Conservation (phyloP, 2,888 invertebrate genomes). For the Noctua janthina region DNA sequence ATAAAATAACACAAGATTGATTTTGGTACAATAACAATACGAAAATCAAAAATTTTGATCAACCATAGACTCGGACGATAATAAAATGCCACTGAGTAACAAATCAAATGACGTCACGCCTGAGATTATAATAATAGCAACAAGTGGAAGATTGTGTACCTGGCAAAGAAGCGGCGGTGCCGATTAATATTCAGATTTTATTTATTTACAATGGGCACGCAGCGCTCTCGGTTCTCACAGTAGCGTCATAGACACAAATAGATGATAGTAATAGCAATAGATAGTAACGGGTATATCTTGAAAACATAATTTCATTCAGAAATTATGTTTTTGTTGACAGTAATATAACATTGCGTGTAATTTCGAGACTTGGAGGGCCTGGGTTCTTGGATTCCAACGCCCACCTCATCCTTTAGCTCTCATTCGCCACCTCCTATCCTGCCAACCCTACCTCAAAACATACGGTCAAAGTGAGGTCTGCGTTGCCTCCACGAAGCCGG, state of each 20-base stretch:
- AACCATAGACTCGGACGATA: constrained; percentile 10
- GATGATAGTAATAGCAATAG: background rate
- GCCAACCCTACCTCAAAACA: too few relatives aligned
- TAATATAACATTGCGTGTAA: too few relatives aligned
- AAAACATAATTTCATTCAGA: background rate
- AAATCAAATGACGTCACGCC: constrained; percentile 35
- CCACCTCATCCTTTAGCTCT: too few relatives aligned
- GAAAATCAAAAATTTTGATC: background rate
- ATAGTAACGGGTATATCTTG: background rate
- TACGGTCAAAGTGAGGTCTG: too few relatives aligned
- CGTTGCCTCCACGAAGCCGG: too few relatives aligned
- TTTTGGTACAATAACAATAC: background rate
- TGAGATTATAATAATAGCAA: constrained; percentile 50
- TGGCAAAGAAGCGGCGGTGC: background rate
- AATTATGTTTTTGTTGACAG: too few relatives aligned
- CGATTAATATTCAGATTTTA: constrained; percentile 30
- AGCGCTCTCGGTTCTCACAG: background rate
- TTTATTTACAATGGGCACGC: constrained; percentile 16
- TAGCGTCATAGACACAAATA: constrained; percentile 4
- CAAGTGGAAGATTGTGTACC: constrained; percentile 39
- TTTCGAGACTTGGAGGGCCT: too few relatives aligned
- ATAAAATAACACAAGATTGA: background rate
- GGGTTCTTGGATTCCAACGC: too few relatives aligned
- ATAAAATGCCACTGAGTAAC: background rate
- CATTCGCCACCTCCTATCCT: too few relatives aligned